Percentiles rank a stretch among this genome's conserved stretches.
These are phyloP conservation scores for Engraulis encrasicolus DNA, from an alignment of 2,113 vertebrate genomes.

Conservation along the genomic window DNA sequence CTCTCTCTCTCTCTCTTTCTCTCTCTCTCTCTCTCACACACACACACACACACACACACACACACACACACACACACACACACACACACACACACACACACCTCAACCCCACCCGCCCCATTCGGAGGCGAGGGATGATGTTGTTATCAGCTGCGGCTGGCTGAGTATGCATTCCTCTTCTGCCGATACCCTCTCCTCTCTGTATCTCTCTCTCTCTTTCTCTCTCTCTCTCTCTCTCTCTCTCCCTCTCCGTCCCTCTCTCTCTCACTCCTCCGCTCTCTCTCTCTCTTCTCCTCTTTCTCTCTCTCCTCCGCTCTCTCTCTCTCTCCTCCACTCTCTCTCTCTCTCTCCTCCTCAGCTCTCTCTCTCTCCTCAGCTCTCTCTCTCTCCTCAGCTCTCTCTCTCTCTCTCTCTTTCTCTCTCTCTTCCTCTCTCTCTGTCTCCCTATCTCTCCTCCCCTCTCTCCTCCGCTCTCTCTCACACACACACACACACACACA, in stretches of 20 bases:
- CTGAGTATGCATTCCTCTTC: conserved; percentile 69
- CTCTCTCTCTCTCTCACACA: background rate
- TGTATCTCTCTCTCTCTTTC: too few species aligned
- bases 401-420: background rate
- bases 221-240: too few species aligned
- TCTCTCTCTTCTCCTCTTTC: too few species aligned
- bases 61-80: too few species aligned
- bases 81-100: too few species aligned
- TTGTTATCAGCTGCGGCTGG: conserved; percentile 66
- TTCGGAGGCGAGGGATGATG: conserved; percentile 65
- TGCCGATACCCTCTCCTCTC: conserved; percentile 59
- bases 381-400: background rate
- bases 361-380: too few species aligned
- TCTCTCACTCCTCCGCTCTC: background rate
- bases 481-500: background rate
- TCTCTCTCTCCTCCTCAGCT: background rate
- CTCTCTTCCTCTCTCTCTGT: background rate
- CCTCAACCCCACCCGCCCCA: conserved; percentile 20
- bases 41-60: conserved; percentile 4
- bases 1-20: too few species aligned
- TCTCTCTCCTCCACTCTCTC: background rate
- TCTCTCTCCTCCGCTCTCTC: background rate
- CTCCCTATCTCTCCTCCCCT: conserved; percentile 43
- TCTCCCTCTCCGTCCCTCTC: too few species aligned
- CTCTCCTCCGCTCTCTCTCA: background rate